phyloP scores from a whole-genome alignment of 2,113 vertebrate genomes.

The Daboia siamensis region DNA sequence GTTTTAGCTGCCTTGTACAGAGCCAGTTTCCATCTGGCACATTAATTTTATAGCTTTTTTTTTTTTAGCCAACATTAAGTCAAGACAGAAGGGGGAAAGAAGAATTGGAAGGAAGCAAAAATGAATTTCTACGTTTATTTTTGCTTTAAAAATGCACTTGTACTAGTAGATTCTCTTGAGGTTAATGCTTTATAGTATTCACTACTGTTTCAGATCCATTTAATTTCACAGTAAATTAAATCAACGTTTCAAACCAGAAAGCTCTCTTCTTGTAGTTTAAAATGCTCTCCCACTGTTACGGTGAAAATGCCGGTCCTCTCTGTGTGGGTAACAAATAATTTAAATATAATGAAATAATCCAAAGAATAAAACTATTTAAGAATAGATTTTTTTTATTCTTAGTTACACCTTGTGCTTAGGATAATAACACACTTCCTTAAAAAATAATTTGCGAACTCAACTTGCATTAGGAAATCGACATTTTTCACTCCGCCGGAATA shows the following conservation, averaged over 20 bases:
- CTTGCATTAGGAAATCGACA: slow-evolving; percentile 27
- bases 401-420: slow-evolving; percentile 27
- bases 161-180: neutral
- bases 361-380: slow-evolving; percentile 15
- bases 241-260: neutral
- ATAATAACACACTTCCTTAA: slow-evolving; percentile 34
- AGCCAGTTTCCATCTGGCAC: neutral
- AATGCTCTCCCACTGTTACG: neutral
- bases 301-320: neutral
- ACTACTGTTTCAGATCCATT: neutral
- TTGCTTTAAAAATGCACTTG: neutral
- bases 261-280: neutral
- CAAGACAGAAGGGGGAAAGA: neutral
- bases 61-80: neutral
- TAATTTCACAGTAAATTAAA: neutral
- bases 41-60: neutral
- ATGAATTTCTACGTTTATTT: neutral
- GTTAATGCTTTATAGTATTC: neutral
- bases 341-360: neutral
- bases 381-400: slow-evolving; percentile 53
- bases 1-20: neutral
- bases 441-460: slow-evolving; percentile 42
- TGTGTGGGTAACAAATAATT: neutral
- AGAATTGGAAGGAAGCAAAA: neutral
- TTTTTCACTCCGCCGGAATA: slow-evolving; percentile 24